Percentiles rank a stretch among this genome's conserved stretches.
Conservation (phyloP, 2,113 vertebrate species). For the Larimichthys crocea region DNA sequence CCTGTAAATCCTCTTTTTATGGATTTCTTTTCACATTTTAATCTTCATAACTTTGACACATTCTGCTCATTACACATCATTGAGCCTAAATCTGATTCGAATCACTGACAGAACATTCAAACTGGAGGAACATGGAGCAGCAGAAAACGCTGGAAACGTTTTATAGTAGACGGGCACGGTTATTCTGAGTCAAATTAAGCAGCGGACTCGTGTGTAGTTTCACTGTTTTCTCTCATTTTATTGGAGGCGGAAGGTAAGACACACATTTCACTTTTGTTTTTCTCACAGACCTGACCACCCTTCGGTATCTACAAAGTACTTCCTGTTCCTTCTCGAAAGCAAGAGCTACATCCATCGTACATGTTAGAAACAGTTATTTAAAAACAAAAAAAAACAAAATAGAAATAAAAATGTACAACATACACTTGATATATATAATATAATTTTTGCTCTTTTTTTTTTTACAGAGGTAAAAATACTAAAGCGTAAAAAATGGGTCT, state of each 20-base stretch:
- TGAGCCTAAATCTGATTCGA: not conserved
- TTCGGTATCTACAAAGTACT: slow-evolving; percentile 94
- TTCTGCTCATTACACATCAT: not conserved
- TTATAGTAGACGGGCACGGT: not conserved
- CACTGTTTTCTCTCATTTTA: slow-evolving; percentile 77
- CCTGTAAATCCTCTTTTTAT: too few species aligned
- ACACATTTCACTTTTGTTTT: slow-evolving; percentile 76
- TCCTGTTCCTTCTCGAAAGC: slow-evolving; percentile 85
- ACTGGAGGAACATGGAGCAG: not conserved
- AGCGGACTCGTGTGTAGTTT: slow-evolving; percentile 38
- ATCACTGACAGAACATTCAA: not conserved
- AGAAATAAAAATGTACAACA: slow-evolving; percentile 98
- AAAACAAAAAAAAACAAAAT: slow-evolving; percentile 84
- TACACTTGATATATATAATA: slow-evolving; percentile 95
- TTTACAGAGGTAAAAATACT: slow-evolving; percentile 97
- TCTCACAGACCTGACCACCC: slow-evolving; percentile 81
- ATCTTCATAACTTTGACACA: too few species aligned
- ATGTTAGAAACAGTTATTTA: slow-evolving; percentile 89
- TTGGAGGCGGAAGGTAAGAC: slow-evolving; percentile 81
- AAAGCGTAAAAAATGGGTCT: slow-evolving; percentile 86
- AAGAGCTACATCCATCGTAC: slow-evolving; percentile 94
- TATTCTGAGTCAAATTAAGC: slow-evolving; percentile 18
- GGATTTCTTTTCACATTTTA: too few species aligned
- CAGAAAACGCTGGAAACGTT: not conserved
- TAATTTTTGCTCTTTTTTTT: slow-evolving; percentile 87